Percentiles rank a stretch among this genome's conserved stretches.
Conservation (phyloP, 2,888 invertebrate species). For the Branchinecta sandiegonensis region DNA sequence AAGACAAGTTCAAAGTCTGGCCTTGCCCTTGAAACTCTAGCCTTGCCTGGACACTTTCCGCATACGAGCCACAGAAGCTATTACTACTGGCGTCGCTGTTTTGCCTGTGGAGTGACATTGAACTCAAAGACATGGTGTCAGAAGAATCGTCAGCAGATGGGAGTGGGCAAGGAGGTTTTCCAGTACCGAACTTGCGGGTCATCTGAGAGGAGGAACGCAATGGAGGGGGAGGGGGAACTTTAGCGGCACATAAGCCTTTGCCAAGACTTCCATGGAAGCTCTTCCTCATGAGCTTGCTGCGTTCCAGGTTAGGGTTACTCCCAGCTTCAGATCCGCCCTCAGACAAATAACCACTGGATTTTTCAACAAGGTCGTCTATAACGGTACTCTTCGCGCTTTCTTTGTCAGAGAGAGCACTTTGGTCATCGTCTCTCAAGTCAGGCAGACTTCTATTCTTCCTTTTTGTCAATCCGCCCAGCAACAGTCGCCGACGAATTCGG, state of each 20-base stretch:
- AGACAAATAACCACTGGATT: conserved; percentile 62
- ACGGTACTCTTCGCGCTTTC: conserved; percentile 32
- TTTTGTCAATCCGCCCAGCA: conserved; percentile 77
- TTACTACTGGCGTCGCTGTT: conserved; percentile 19
- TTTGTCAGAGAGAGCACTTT: conserved; percentile 24
- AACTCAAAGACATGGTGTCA: not conserved
- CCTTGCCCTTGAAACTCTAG: not conserved
- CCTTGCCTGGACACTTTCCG: not conserved
- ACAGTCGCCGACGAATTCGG: conserved; percentile 65
- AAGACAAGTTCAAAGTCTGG: not conserved
- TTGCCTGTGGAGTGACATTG: not conserved
- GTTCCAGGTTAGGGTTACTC: conserved; percentile 64
- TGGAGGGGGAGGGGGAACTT: conserved; percentile 59
- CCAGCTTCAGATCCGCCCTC: conserved; percentile 68
- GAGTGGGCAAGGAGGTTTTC: conserved; percentile 25
- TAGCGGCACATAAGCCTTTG: conserved; percentile 62
- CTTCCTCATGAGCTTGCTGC: conserved; percentile 73
- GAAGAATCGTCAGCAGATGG: conserved; percentile 22
- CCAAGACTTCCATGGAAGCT: conserved; percentile 73
- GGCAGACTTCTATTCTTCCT: conserved; percentile 84
- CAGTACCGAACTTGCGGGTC: conserved; percentile 39
- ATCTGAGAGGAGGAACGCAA: conserved; percentile 73
- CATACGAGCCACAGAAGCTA: conserved; percentile 1
- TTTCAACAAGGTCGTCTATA: conserved; percentile 33
- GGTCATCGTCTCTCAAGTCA: conserved; percentile 64